Evolutionary conservation across 64 coral and sea anemone genomes (phyloP), one percentile per base, ranked within the genome.

Genomic region (Astreopora myriophthalma): DNA sequence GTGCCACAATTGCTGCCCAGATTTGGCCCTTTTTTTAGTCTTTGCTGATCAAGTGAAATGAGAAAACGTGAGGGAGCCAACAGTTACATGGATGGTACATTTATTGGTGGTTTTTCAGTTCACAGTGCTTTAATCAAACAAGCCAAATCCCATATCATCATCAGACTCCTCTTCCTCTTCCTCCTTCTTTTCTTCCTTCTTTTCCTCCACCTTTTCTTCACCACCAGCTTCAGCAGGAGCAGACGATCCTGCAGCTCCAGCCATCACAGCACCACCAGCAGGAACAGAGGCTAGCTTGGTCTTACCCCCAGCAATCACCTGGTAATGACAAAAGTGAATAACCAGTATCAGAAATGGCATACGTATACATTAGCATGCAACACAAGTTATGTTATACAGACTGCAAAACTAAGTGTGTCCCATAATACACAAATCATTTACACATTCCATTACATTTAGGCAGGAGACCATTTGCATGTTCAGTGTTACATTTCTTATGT

Each of bases 101-200:
- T 94, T 79, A 40, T 27, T 74, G 88, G 22, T 63, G 20, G 46
- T 39, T 52, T 9, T 22, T 66, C 58, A 33, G n/a, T 57, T 39
- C 1, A 58, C 24, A n/a, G 61, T 25, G 71, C 24, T 74, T 93
- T 93, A 99, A 63, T 99, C 97, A 88, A 99, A 99, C 48, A 99
- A 89, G 73, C 97, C 97, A 84, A 99, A 99, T 76, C 97, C 97
- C 93, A 99, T 95, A 27, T 99, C 97, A 39, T 99, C 97, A 93
- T 99, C 97, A 65, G 94, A 95, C 75, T 95, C 93, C 34, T 92
- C 89, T 11, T 92, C 90, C 22, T 92, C 65, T 73, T 95, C 93
- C 71, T 98, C 93, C 48, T 98, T 95, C 91, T 99, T 96, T 36
- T 91, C 89, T 44, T 99, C 94, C 57, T 93, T 79, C 30, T 92